Base-by-base conservation (phyloP, 2,888 invertebrate species). In the Holacanthella duospinosa region DNA sequence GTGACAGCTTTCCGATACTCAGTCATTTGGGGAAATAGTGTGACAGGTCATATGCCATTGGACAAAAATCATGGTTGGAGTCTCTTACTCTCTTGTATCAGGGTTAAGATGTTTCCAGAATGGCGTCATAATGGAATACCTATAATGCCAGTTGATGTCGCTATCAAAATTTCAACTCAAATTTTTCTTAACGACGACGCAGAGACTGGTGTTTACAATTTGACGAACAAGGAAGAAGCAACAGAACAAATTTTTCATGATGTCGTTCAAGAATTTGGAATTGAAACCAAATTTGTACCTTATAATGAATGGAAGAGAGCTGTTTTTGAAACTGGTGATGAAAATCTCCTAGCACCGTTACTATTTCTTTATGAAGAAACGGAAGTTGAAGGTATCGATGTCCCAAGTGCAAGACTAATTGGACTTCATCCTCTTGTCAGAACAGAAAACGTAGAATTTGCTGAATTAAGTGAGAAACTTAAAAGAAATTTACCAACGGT, bases 1-100 rank as follows among this genome's bases (percentile, higher is more conserved):
- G 54, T n/a, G 24, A 53, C 9, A n/a, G 54, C n/a, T 53, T 9
- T 53, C n/a, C 54, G 54, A 6, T 53, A 53, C 54, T n/a, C 54
- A 12, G 6, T 9, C 6, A 53, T 53, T 12, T 53, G 6, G 6
- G 54, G 54, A 12, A 9, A 53, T n/a, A 24, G 24, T 25, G 54
- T 25, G 6, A 24, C 54, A 6, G 54, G 54, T n/a, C n/a, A 12
- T 4, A 12, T 53, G 21, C 25, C 54, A 12, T 6, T 9, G 9
- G 54, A 53, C 9, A 53, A 53, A 6, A 53, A 53, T n/a, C 54
- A 53, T 25, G 54, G 9, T 9, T 53, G 54, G 54, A n/a, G 25
- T 53, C 25, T 53, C 21, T 25, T 53, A n/a, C 24, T 53, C 54
- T 24, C 54, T n/a, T 53, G 54, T n/a, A 53, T 53, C 25, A 6